Percentiles rank a stretch among this genome's conserved stretches.
phyloP scores from a whole-genome alignment of 2,888 invertebrate genomes.

The Mactromeris polynyma region DNA sequence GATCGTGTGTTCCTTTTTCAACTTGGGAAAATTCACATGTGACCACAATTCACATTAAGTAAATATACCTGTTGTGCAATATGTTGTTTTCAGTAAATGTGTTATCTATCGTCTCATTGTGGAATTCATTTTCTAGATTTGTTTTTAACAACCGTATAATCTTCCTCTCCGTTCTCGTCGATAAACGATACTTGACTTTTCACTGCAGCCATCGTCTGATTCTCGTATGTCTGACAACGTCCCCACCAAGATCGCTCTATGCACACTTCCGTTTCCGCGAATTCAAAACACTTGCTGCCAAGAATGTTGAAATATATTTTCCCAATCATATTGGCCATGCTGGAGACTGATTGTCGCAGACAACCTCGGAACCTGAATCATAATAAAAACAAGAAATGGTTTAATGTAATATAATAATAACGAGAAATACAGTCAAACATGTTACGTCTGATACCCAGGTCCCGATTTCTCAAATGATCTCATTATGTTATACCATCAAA shows the following conservation, averaged over 20 bases:
- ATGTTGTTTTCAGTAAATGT: too few relatives aligned
- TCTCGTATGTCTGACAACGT: slow-evolving; percentile 89
- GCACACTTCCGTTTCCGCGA: slow-evolving; percentile 93
- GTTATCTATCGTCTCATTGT: too few relatives aligned
- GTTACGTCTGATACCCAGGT: too few relatives aligned
- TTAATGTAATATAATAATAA: too few relatives aligned
- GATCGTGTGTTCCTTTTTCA: too few relatives aligned
- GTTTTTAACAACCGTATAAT: slow-evolving; percentile 28
- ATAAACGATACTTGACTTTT: slow-evolving; percentile 59
- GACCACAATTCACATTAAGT: too few relatives aligned
- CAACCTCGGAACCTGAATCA: slow-evolving; percentile 96
- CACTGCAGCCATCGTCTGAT: slow-evolving; percentile 73
- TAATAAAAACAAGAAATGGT: slow-evolving; percentile 20
- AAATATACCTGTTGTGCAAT: too few relatives aligned
- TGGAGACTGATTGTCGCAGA: slow-evolving; percentile 94
- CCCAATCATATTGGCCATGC: slow-evolving; percentile 91
- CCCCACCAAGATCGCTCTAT: slow-evolving; percentile 94
- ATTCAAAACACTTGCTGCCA: slow-evolving; percentile 96
- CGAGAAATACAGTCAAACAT: too few relatives aligned
- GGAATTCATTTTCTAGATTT: neutral
- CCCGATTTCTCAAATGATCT: too few relatives aligned
- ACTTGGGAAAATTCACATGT: neutral
- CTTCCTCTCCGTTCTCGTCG: slow-evolving; percentile 40
- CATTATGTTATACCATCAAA: too few relatives aligned
- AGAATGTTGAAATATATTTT: slow-evolving; percentile 97